Base-by-base conservation (phyloP, 2,113 vertebrate genomes). In the Ceyx margarethae region DNA sequence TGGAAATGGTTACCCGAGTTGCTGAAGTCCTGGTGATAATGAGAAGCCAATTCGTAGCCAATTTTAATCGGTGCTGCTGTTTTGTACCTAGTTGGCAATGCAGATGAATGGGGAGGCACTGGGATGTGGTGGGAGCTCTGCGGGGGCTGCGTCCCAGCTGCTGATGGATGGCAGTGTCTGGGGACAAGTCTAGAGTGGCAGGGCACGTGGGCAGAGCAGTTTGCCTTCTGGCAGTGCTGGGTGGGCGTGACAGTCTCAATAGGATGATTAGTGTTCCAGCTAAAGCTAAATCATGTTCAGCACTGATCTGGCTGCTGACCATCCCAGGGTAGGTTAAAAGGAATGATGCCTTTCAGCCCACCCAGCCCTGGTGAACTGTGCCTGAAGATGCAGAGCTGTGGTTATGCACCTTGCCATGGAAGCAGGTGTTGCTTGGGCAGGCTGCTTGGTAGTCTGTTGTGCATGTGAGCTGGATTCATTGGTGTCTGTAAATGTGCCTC, bases 51-150 rank as follows among this genome's bases (percentile, higher is more conserved):
- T 14, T 45, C 0, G 0, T 26, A 87, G 78, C 78, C 72, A 22
- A 62, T 37, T 37, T 37, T 37, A 37, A 37, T 68, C 0, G 0
- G 21, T 7, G 69, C 81, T 72, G 57, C 81, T 66, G 23, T 9
- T 62, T 37, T 51, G 37, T 86, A 5, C 42, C 66, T 43, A 81
- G 25, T 0, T 22, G 81, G 81, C 7, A 23, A 1, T 28, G 74
- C 66, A 68, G 45, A 4, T 13, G 22, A 1, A 3, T 13, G 16
- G 66, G 48, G 31, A 26, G 11, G 54, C 0, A 0, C 53, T 64
- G 75, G 75, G 71, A 46, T 13, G 5, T 28, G 61, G 71, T 7
- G 6, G 66, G 20, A 60, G 4, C 20, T 19, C 4, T 21, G 65
- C 21, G 3, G 43, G 58, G 46, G 13, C 50, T 4, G 8, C 19